Evolutionary conservation across 2,888 invertebrate species (phyloP), one percentile per base, ranked within the genome.

Genomic region (Cybosia mesomella): DNA sequence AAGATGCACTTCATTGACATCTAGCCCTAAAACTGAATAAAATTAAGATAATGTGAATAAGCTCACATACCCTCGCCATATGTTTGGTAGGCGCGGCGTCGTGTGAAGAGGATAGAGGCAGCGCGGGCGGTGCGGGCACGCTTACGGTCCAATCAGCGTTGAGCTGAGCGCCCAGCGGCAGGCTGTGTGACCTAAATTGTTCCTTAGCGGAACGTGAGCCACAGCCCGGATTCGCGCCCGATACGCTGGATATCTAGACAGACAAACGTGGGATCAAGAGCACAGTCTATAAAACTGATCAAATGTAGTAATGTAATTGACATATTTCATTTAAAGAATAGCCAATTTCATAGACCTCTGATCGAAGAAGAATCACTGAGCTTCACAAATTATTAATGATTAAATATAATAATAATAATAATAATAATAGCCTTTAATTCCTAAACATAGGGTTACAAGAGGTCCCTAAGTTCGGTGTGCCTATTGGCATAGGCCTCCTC

Each of bases 141-240:
- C 79, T 85, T 69, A 94, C 90, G 69, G 81, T 80, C 95, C 95
- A 93, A 75, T 94, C 94, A 9, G 92, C 85, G 85, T 90, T 89
- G 74, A 96, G 89, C 81, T 96, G 95, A 64, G 96, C 93, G 84
- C 96, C 96, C 36, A 96, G 86, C 21, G 96, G 96, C 81, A 96
- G 83, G 82, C 96, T 96, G 87, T 96, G 96, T 72, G 96, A 96
- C 55, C 96, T 95, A 84, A 93, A 96, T 88, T 96, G 96, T 80
- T 96, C 96, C 86, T 93, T 92, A 71, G 68, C 85, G 76, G 72
- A 71, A 61, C 75, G 78, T 53, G 67, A 71, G 71, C 66, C 71
- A 64, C 34, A 73, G 58, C 72, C 71, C 58, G 55, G 57, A 70
- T 70, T 69, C 68, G 79, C 60, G 62, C 77, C 54, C 58, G 69